Percentiles rank a stretch among this genome's conserved stretches.
These are phyloP conservation scores for Battus philenor DNA, from an alignment of 1,140 invertebrate species.

Conservation along the genomic window DNA sequence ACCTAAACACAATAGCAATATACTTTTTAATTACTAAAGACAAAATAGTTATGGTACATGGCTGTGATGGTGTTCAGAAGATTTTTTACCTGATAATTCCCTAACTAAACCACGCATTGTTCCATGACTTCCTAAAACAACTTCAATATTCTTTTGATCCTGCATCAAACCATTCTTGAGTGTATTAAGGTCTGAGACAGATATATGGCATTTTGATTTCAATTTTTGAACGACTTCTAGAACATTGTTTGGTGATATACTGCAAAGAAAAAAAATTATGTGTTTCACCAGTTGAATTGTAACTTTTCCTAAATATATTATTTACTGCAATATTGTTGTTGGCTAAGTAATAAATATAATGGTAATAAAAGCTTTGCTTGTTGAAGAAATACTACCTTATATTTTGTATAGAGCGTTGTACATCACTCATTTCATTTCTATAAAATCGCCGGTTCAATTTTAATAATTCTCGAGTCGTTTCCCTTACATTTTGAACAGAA, in stretches of 20 bases:
- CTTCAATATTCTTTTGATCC: slow-evolving; percentile 42
- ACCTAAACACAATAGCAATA: too few species aligned
- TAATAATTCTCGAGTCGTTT: slow-evolving; percentile 36
- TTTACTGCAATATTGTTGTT: neutral
- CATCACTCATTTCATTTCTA: slow-evolving; percentile 34
- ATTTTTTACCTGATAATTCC: slow-evolving; percentile 57
- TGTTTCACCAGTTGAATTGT: neutral
- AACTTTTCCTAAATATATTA: neutral
- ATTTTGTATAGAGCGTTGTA: slow-evolving; percentile 27
- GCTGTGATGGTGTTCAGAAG: too few species aligned
- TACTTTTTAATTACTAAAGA: too few species aligned
- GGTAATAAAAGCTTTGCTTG: neutral
- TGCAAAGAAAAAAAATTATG: slow-evolving; percentile 26
- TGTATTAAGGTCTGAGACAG: slow-evolving; percentile 35
- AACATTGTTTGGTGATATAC: slow-evolving; percentile 31
- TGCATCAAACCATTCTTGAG: slow-evolving; percentile 63
- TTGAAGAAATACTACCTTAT: slow-evolving; percentile 20
- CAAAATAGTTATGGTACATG: too few species aligned
- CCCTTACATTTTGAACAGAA: slow-evolving; percentile 37
- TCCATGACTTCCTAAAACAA: slow-evolving; percentile 58
- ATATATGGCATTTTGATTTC: slow-evolving; percentile 42
- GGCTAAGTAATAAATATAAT: neutral
- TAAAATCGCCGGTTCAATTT: slow-evolving; percentile 32
- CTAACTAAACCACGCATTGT: slow-evolving; percentile 61
- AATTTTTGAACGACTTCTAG: slow-evolving; percentile 39